phyloP scores from a whole-genome alignment of 1,140 invertebrate genomes.

The Eubasilissa regina region DNA sequence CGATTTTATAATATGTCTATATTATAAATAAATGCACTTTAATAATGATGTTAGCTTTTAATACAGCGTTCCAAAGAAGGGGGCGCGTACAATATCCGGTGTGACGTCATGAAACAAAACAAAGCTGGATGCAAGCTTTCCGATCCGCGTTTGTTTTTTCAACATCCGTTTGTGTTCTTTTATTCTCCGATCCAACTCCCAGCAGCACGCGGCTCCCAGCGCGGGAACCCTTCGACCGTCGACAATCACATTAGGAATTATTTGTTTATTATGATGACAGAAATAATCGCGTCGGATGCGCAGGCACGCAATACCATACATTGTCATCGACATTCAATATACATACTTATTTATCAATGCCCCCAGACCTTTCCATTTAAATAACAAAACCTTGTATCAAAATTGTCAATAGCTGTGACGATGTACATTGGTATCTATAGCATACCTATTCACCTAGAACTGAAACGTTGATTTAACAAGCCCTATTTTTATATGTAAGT shows the following conservation, averaged over 20 bases:
- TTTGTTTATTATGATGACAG: slow-evolving; percentile 51
- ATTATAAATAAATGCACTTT: slow-evolving; percentile 36
- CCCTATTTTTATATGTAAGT: too few relatives aligned
- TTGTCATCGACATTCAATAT: slow-evolving; percentile 1
- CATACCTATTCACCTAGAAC: too few relatives aligned
- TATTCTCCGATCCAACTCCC: slow-evolving; percentile 49
- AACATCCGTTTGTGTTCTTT: slow-evolving; percentile 57
- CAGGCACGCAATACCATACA: slow-evolving; percentile 39
- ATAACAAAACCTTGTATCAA: not conserved
- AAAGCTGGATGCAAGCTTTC: slow-evolving; percentile 48
- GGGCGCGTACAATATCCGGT: slow-evolving; percentile 52
- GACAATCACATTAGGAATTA: slow-evolving; percentile 49
- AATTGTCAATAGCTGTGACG: too few relatives aligned
- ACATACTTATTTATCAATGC: not conserved
- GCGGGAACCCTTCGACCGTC: not conserved
- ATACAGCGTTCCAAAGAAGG: slow-evolving; percentile 19
- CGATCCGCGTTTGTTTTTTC: slow-evolving; percentile 51
- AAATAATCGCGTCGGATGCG: slow-evolving; percentile 53
- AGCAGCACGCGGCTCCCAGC: too few relatives aligned
- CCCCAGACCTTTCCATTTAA: not conserved
- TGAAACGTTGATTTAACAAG: too few relatives aligned
- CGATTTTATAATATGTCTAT: not conserved
- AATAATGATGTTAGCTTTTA: slow-evolving; percentile 50
- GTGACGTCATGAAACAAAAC: slow-evolving; percentile 47
- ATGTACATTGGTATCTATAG: too few relatives aligned